phyloP scores from a whole-genome alignment of 92 coral and sea anemone species.

The Phymanthus crucifer region DNA sequence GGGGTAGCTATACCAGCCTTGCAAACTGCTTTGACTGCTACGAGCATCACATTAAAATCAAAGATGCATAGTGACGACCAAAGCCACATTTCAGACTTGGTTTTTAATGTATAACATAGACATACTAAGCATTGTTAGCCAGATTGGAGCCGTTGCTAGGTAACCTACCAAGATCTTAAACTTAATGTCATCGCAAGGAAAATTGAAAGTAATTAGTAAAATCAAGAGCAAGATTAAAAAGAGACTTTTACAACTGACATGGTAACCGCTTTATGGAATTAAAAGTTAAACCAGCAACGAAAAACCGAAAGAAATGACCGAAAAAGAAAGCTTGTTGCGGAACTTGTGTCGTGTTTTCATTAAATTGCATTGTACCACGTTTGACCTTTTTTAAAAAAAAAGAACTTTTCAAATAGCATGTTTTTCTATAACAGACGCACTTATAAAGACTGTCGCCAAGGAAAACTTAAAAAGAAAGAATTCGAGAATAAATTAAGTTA shows the following conservation, averaged over 20 bases:
- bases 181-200: conserved; percentile 20
- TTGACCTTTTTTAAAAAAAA: background rate
- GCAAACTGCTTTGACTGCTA: too few relatives aligned
- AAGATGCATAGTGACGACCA: too few relatives aligned
- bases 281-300: background rate
- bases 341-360: background rate
- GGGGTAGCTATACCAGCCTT: background rate
- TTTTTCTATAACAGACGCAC: background rate
- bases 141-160: conserved; percentile 22
- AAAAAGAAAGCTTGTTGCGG: background rate
- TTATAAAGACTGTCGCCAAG: background rate
- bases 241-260: background rate
- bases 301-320: background rate
- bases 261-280: background rate
- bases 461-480: background rate
- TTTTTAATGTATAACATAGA: background rate
- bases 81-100: too few relatives aligned
- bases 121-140: conserved; percentile 17
- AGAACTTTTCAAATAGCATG: background rate
- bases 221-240: background rate
- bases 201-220: conserved; percentile 34
- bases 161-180: conserved; percentile 15
- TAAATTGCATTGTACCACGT: background rate
- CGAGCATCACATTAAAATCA: background rate
- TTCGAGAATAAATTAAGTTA: background rate